phyloP scores from a whole-genome alignment of 2,797 vertebrate genomes.

The Hipposideros larvatus region DNA sequence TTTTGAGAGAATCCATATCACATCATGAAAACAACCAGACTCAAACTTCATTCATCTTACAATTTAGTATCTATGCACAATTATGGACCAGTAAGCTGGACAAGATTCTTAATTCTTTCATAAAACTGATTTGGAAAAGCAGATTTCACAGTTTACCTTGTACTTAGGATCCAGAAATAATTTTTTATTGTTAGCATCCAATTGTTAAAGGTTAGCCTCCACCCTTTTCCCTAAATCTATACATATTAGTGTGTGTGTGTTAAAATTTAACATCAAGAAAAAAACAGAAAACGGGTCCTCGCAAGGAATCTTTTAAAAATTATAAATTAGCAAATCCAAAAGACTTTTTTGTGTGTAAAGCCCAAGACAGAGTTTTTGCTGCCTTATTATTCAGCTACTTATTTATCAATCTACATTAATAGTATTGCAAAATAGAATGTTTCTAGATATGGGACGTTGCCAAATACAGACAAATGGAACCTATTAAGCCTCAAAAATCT shows the following conservation, averaged over 20 bases:
- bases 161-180: neutral
- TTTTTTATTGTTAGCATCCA: slow-evolving; percentile 29
- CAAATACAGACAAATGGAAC: neutral
- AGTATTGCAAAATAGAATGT: neutral
- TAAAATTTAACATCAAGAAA: neutral
- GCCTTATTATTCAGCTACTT: neutral
- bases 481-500: neutral
- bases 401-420: neutral
- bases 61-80: neutral
- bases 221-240: neutral
- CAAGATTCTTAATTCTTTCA: slow-evolving; percentile 9
- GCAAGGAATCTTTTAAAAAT: neutral
- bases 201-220: neutral
- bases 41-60: neutral
- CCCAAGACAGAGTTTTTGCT: neutral
- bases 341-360: neutral
- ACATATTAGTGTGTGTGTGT: neutral
- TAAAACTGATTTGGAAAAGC: slow-evolving; percentile 2
- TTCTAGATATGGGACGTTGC: neutral
- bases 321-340: neutral
- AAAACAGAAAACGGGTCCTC: neutral
- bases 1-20: slow-evolving; percentile 39
- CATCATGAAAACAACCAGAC: slow-evolving; percentile 45
- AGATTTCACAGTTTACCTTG: neutral
- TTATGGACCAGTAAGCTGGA: neutral